phyloP scores from a whole-genome alignment of 2,113 vertebrate genomes.

The Pongo pygmaeus region DNA sequence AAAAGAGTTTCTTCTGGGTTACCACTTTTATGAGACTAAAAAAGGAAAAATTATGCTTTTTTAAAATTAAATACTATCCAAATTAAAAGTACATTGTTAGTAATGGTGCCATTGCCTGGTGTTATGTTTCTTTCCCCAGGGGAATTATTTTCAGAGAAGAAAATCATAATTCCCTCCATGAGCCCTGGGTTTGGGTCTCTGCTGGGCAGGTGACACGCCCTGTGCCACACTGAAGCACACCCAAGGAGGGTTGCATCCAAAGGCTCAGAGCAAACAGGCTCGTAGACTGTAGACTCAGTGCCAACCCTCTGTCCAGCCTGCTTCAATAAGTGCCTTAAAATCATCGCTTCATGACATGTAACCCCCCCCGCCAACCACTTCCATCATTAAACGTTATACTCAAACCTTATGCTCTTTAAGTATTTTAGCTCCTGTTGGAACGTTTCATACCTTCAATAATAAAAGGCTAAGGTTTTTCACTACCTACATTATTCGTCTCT shows the following conservation, averaged over 20 bases:
- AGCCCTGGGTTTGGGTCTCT: not conserved
- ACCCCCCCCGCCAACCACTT: conserved; percentile 56
- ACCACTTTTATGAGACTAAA: not conserved
- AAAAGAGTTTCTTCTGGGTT: not conserved
- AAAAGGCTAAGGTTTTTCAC: conserved; percentile 79
- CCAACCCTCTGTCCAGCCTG: not conserved
- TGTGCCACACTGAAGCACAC: not conserved
- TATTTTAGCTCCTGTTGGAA: conserved; percentile 73
- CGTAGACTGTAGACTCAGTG: conserved; percentile 43
- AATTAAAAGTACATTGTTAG: not conserved
- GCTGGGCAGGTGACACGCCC: accelerated
- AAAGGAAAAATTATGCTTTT: not conserved
- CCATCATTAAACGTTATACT: conserved; percentile 66
- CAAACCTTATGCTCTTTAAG: conserved; percentile 73
- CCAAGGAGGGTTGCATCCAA: conserved; percentile 40
- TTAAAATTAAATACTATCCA: not conserved
- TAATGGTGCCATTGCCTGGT: accelerated
- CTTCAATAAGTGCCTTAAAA: conserved; percentile 58
- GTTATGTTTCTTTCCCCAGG: accelerated
- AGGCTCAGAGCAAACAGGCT: not conserved
- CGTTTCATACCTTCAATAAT: conserved; percentile 79
- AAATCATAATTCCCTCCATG: accelerated
- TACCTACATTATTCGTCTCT: conserved; percentile 82
- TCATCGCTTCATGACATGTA: conserved; percentile 51
- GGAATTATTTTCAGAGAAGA: not conserved